A percentile compares a stretch with the other conserved stretches of the same genome.
Evolutionary conservation across 2,797 vertebrate genomes (phyloP).

Genomic region (Pogoniulus pusillus): DNA sequence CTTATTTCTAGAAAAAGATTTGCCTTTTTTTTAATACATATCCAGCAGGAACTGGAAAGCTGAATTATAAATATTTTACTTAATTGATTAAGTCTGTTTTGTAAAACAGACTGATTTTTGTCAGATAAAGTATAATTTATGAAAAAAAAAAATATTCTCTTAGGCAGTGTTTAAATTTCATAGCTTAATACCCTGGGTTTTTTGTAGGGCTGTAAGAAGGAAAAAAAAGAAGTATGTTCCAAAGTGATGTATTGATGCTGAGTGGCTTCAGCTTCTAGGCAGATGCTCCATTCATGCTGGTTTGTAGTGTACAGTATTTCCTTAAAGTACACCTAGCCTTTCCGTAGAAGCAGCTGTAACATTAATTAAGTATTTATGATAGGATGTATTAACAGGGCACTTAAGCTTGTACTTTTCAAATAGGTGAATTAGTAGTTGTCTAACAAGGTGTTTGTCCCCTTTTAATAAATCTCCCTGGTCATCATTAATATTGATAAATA

Average conservation of each 20-base stretch:
- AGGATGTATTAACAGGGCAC: background rate
- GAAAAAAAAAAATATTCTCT: too few relatives aligned
- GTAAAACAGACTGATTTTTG: constrained; percentile 12
- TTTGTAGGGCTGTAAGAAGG: background rate
- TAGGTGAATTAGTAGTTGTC: background rate
- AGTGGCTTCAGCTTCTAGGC: background rate
- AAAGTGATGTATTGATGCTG: background rate
- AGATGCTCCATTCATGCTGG: background rate
- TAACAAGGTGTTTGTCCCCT: constrained; percentile 19
- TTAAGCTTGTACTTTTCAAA: constrained; percentile 9
- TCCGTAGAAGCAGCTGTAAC: background rate
- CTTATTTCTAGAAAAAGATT: constrained; percentile 24
- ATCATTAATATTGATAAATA: constrained; percentile 28
- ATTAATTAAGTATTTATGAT: constrained; percentile 33
- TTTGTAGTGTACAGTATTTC: background rate
- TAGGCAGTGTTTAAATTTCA: background rate
- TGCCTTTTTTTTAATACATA: background rate
- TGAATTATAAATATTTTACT: constrained; percentile 34
- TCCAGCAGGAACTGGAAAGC: constrained; percentile 28
- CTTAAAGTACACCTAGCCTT: background rate
- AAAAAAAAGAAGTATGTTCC: background rate
- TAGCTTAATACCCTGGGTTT: background rate
- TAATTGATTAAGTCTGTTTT: constrained; percentile 30
- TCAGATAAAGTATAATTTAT: too few relatives aligned
- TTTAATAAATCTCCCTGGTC: background rate